These are phyloP conservation scores for Drosophila watanabei DNA, from an alignment of 1,140 invertebrate genomes.

Conservation along the genomic window DNA sequence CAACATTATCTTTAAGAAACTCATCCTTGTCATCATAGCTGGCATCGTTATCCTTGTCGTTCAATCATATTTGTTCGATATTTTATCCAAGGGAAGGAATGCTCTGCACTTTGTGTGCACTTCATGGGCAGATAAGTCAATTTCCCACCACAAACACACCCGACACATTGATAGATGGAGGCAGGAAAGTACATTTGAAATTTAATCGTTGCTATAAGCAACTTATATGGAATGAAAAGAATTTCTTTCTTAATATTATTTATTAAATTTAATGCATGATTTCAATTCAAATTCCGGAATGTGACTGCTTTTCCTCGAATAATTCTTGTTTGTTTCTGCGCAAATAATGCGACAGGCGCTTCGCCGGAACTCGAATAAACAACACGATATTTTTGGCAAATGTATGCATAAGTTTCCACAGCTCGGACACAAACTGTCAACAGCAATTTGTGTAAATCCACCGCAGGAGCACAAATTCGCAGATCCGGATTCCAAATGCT, in stretches of 20 bases:
- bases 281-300: background rate
- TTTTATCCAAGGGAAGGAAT: background rate
- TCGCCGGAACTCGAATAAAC: slow-evolving; percentile 19
- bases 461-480: background rate
- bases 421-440: slow-evolving; percentile 51
- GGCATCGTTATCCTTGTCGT: background rate
- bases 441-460: slow-evolving; percentile 53
- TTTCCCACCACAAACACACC: slow-evolving; percentile 21
- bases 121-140: slow-evolving; percentile 19
- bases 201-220: background rate
- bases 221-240: too few relatives aligned
- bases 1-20: slow-evolving; percentile 5
- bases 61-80: slow-evolving; percentile 5
- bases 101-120: background rate
- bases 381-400: slow-evolving; percentile 14
- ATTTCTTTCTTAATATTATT: background rate
- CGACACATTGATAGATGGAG: slow-evolving; percentile 28
- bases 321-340: background rate
- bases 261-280: background rate
- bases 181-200: slow-evolving; percentile 5
- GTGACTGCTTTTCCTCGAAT: background rate
- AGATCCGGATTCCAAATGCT: slow-evolving; percentile 2
- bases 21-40: background rate
- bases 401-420: slow-evolving; percentile 37
- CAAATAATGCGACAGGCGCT: slow-evolving; percentile 21